Base-by-base conservation (phyloP, 2,113 vertebrate genomes). In the Propithecus coquereli region DNA sequence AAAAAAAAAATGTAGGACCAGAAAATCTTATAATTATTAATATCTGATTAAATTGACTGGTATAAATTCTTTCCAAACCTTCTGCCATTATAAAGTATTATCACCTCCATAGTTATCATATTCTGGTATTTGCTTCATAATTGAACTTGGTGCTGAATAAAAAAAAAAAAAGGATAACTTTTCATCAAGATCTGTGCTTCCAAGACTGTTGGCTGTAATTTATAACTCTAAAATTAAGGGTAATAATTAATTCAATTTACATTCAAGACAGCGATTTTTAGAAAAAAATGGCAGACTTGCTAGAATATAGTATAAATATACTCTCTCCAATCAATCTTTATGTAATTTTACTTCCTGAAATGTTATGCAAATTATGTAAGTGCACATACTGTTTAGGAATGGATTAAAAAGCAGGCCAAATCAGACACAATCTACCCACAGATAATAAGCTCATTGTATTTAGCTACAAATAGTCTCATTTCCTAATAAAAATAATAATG, bases 201-300 rank as follows among this genome's bases (percentile, higher is more conserved):
- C 9, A 66, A 87, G 4, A 73, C 6, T 91, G 0, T 18, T 57
- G 68, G 7, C 6, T 91, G 30, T 50, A 82, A 59, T 32, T 91
- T 83, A 52, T 82, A 94, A 89, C 4, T 90, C 59, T 82, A 66
- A 54, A 96, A 66, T 73, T 82, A 92, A 87, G 43, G 12, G 2
- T 43, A 96, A 27, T 45, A 8, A 94, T 87, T 76, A 83, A 80
- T 87, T 96, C 40, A 57, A 87, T 74, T 94, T 71, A 77, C 4
- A 77, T 32, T 85, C 40, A 88, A 81, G 47, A 80, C 0, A 77
- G 1, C 1, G n/a, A 80, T 82, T 92, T 27, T 83, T 83, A 18
- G 52, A 17, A 76, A 81, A 52, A 92, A 94, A 50, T 54, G 45
- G 63, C 7, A 34, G 11, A 66, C 50, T 85, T 96, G 12, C 17